phyloP scores from a whole-genome alignment of 2,113 vertebrate genomes.

The Ictalurus furcatus region DNA sequence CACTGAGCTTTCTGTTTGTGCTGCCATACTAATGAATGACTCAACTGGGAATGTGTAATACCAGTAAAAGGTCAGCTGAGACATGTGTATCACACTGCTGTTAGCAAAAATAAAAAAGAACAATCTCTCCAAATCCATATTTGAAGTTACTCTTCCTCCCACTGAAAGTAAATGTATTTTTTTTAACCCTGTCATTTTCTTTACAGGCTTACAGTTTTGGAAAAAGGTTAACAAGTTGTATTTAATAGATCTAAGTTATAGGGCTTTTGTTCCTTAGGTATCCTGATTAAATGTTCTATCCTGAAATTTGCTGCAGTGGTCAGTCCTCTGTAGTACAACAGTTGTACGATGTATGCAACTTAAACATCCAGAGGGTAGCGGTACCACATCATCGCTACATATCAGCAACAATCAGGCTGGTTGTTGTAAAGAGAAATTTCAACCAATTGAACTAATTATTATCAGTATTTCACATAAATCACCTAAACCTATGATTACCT shows the following conservation, averaged over 20 bases:
- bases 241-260: background rate
- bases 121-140: slow-evolving; percentile 69
- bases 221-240: background rate
- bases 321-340: background rate
- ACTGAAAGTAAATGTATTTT: slow-evolving; percentile 56
- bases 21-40: slow-evolving; percentile 69
- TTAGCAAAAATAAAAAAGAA: slow-evolving; percentile 78
- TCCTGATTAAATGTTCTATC: background rate
- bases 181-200: slow-evolving; percentile 53
- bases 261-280: background rate
- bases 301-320: background rate
- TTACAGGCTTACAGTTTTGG: slow-evolving; percentile 5
- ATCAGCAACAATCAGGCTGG: background rate
- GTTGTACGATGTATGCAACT: no score
- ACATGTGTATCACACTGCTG: slow-evolving; percentile 74
- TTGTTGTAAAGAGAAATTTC: background rate
- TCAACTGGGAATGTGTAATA: slow-evolving; percentile 71
- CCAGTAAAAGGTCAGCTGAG: slow-evolving; percentile 71
- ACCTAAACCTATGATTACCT: background rate
- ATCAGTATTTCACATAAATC: background rate
- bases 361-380: background rate
- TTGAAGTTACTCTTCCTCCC: slow-evolving; percentile 48
- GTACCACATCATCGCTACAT: slow-evolving; percentile 10
- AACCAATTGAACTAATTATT: background rate
- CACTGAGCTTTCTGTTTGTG: slow-evolving; percentile 71